Base-by-base conservation (phyloP, 37 sponge, comb jelly and placozoan species). In the Beroe forskalii region DNA sequence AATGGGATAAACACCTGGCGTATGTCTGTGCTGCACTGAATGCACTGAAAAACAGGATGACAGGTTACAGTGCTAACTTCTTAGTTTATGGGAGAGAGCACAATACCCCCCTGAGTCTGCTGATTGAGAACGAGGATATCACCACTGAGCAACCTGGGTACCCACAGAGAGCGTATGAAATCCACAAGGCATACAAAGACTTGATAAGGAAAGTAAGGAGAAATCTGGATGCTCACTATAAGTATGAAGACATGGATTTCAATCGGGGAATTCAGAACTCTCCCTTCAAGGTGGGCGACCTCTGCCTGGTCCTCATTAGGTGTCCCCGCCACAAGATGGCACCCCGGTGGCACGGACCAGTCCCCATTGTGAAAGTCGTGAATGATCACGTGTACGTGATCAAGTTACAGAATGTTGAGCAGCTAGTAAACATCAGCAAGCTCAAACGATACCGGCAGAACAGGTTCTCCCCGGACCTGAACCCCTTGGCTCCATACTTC, bases 371-470 rank as follows among this genome's bases (percentile, higher is more conserved):
- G 66, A 64, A 64, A 23, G 4, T 30, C 30, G 31, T 64, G 4
- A 27, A 64, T 27, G 66, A 64, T 27, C 66, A 64, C 66, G 25
- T 64, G 66, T 64, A 64, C 66, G 31, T 64, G 25, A 27, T 64
- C 30, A 27, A 64, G 66, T 27, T 64, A 22, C 30, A 64, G 66
- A 64, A 64, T 27, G 66, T 22, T 22, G 66, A 64, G 17, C 25
- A 64, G 66, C 25, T 64, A n/a, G 66, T 64, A 23, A 64, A 64
- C 31, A 64, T 64, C 66, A 64, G 66, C 66, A 64, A 64, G 25
- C 66, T 64, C 66, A 64, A 64, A 27, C 4, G 31, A 27, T 64
- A 64, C 66, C 25, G 4, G 66, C 66, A 27, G 66, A 64, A 27
- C 66, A 64, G 25, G 31, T 64, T 64, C 66, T 64, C 66, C 25